Evolutionary conservation across 2,113 vertebrate genomes (phyloP), one percentile per base, ranked within the genome.

Genomic region (Anas platyrhynchos): DNA sequence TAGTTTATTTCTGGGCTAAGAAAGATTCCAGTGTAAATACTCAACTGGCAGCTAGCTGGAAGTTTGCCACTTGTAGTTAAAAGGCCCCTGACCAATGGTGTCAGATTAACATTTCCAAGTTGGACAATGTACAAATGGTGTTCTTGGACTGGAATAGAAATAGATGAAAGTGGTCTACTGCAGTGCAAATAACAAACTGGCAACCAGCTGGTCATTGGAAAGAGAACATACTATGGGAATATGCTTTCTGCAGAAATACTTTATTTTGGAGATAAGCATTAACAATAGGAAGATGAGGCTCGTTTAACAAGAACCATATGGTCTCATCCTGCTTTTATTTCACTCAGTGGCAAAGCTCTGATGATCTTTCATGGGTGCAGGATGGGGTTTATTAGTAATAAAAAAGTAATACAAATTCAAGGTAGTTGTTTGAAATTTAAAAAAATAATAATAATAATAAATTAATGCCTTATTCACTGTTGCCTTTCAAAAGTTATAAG

Each of bases 71-170:
- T 88, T 75, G 91, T 85, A 97, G 94, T 96, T 96, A 97, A 97
- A 97, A 96, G 94, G 89, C 89, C 96, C 85, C 27, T 96, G 91
- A 97, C 97, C 97, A 97, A 91, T 93, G 92, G 96, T 96, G 97
- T 97, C 92, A 95, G 89, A 95, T 96, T 95, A 96, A 94, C 96
- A 95, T 97, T 97, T 97, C 87, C 91, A 97, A 97, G 92, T 97
- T 97, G 97, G 97, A 97, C 95, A 96, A 96, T 61, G 87, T 96
- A 97, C 97, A 97, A 97, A 97, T 97, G 96, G 96, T 93, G 96
- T 97, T 97, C 96, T 97, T 97, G 97, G 97, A 94, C 94, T 91
- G 93, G 91, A 95, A 96, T 78, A 88, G 95, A 94, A 94, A 95
- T 78, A 97, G 95, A 96, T 97, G 94, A 97, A 97, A 97, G 97